These are phyloP conservation scores for Camelus dromedarius DNA, from an alignment of 2,113 vertebrate species.

Conservation along the genomic window DNA sequence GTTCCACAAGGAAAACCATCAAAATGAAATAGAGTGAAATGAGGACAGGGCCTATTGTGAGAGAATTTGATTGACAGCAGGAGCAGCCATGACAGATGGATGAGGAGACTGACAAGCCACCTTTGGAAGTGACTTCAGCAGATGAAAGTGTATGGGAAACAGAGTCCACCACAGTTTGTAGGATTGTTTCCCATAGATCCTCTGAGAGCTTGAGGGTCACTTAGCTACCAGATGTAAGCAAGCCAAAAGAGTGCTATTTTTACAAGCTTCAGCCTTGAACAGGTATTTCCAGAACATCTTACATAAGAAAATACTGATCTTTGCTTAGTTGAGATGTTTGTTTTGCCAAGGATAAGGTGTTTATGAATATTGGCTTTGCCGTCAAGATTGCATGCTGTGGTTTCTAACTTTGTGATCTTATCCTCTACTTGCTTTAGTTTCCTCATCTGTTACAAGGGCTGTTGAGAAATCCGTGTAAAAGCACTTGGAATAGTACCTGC, in stretches of 20 bases:
- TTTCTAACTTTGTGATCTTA: neutral
- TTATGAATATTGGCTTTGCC: neutral
- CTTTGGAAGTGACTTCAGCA: neutral
- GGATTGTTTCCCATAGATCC: neutral
- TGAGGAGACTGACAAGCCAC: neutral
- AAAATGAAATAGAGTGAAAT: neutral
- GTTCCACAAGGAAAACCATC: neutral
- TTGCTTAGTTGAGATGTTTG: neutral
- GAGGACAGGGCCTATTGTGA: neutral
- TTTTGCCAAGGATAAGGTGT: neutral
- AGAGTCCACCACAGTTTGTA: too few relatives aligned
- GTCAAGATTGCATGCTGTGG: neutral
- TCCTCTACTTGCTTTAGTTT: neutral
- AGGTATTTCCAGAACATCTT: slow-evolving; percentile 12
- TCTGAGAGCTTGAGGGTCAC: neutral
- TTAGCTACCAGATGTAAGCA: neutral
- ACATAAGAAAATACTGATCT: neutral
- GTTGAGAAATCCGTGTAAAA: neutral
- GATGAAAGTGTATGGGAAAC: neutral
- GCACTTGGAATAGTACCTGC: neutral
- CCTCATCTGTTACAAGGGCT: neutral
- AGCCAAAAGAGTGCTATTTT: neutral
- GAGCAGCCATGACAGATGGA: neutral
- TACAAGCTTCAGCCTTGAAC: neutral
- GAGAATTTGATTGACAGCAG: neutral